Evolutionary conservation across 2,888 invertebrate species (phyloP).

Genomic region (Limnephilus auricula): DNA sequence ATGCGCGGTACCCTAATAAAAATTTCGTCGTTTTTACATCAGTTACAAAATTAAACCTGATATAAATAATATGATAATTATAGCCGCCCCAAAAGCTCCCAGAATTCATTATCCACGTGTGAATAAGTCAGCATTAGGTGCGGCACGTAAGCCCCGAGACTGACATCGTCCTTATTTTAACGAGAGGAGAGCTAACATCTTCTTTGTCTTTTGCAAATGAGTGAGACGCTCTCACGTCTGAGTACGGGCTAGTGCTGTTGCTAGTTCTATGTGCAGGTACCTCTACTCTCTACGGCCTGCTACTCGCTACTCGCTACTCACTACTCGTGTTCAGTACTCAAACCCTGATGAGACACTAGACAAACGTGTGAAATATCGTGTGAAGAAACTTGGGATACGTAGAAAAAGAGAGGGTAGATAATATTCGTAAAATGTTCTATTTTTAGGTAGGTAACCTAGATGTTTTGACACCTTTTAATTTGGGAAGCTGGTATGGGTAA

Average conservation of each 20-base stretch:
- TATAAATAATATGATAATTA: neutral
- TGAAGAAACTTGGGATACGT: neutral
- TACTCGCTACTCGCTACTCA: neutral
- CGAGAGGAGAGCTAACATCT: slow-evolving; percentile 48
- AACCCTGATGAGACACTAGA: slow-evolving; percentile 8
- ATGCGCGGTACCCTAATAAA: too few relatives aligned
- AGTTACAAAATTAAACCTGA: too few relatives aligned
- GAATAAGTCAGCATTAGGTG: slow-evolving; percentile 4
- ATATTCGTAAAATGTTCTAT: neutral
- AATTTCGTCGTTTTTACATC: too few relatives aligned
- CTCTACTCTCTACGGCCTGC: neutral
- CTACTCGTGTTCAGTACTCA: slow-evolving; percentile 2
- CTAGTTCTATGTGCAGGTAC: neutral
- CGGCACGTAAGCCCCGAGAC: neutral
- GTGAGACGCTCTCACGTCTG: slow-evolving; percentile 28
- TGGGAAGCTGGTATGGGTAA: neutral
- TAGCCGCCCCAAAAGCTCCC: neutral
- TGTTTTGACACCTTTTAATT: neutral
- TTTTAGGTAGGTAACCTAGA: neutral
- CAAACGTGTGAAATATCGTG: neutral
- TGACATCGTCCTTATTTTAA: slow-evolving; percentile 23
- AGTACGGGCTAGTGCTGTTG: neutral
- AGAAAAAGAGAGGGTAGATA: neutral
- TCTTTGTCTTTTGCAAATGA: slow-evolving; percentile 51
- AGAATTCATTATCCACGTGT: slow-evolving; percentile 2